phyloP scores from a whole-genome alignment of 2,888 invertebrate species.

The Tenthredo livida region DNA sequence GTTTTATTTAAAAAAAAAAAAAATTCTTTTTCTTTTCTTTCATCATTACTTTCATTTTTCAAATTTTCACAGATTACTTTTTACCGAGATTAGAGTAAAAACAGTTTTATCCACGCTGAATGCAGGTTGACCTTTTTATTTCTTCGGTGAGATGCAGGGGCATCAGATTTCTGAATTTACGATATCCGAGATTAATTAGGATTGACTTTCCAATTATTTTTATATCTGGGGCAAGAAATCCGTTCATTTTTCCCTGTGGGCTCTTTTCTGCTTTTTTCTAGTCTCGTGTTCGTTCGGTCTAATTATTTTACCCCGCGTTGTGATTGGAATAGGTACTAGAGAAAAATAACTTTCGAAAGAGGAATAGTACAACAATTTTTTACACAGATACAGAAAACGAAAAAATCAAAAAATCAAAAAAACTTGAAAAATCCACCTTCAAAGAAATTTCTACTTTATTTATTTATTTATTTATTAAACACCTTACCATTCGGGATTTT shows the following conservation, averaged over 20 bases:
- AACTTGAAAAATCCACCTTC: no score
- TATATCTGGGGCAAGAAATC: background rate
- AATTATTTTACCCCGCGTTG: no score
- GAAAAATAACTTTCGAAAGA: no score
- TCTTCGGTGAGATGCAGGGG: background rate
- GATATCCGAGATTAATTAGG: background rate
- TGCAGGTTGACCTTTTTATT: background rate
- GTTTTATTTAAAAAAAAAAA: no score
- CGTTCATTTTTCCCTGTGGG: background rate
- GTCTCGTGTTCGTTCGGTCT: background rate
- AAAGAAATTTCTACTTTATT: no score
- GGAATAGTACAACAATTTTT: no score
- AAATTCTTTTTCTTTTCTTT: no score
- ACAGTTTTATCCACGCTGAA: background rate
- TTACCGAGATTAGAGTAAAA: background rate
- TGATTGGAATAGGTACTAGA: no score
- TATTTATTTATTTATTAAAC: no score
- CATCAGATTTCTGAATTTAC: background rate
- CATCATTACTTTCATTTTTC: background rate
- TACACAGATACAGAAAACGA: no score
- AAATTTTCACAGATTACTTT: background rate
- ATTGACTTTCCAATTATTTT: background rate
- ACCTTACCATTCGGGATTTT: no score
- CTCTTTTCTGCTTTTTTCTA: background rate
- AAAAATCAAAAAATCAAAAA: no score